phyloP scores from a whole-genome alignment of 2,888 invertebrate genomes.

The Nephrocerus scutellatus region DNA sequence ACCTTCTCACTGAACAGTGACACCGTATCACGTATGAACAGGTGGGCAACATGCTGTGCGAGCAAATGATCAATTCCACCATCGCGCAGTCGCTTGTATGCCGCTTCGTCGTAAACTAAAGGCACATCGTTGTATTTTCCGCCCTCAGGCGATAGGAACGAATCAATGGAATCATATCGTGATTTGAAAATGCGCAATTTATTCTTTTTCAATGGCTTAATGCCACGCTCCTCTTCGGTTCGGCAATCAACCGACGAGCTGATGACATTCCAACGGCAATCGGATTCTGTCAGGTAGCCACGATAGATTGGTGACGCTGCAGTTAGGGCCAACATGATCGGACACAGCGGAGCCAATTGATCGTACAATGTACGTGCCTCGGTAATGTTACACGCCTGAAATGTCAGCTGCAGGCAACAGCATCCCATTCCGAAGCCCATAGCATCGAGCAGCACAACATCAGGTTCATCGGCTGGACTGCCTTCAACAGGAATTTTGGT shows the following conservation, averaged over 20 bases:
- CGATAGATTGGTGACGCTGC: conserved; percentile 94
- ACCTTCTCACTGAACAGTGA: conserved; percentile 93
- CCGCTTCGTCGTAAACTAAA: conserved; percentile 73
- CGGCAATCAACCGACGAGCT: conserved; percentile 93
- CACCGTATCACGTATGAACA: conserved; percentile 95
- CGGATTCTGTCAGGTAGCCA: conserved; percentile 89
- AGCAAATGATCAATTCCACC: conserved; percentile 89
- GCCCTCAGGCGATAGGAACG: conserved; percentile 85
- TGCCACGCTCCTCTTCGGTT: conserved; percentile 84
- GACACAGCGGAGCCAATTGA: conserved; percentile 92
- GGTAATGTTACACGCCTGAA: conserved; percentile 86
- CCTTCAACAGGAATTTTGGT: conserved; percentile 82
- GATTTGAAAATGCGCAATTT: conserved; percentile 87
- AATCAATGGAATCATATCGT: conserved; percentile 95
- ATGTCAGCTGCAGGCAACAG: conserved; percentile 91
- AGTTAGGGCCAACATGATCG: conserved; percentile 93
- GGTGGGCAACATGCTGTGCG: conserved; percentile 93
- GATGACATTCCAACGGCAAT: conserved; percentile 97
- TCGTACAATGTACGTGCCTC: conserved; percentile 96
- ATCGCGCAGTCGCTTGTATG: conserved; percentile 74
- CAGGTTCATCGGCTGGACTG: conserved; percentile 67
- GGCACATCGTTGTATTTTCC: conserved; percentile 92
- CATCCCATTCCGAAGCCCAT: conserved; percentile 99
- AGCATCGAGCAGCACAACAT: conserved; percentile 96
- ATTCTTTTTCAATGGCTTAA: conserved; percentile 61